Base-by-base conservation (phyloP, 2,888 invertebrate genomes). In the Ennomos erosarius region DNA sequence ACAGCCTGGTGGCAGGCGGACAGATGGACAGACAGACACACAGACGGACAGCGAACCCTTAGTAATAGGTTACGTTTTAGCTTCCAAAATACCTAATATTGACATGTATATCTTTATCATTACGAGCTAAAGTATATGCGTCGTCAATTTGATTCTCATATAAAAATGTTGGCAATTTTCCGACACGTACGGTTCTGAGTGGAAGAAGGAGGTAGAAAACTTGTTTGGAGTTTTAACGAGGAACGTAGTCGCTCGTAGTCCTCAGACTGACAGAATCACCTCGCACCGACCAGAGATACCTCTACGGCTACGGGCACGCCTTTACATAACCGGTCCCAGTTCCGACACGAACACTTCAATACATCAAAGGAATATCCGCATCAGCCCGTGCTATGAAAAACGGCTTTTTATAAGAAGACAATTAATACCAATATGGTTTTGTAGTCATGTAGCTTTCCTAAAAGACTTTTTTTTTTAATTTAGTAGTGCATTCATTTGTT, bases 281-380 rank as follows among this genome's bases (percentile, higher is more conserved):
- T 42, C 39, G 10, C 55, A 48, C 47, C 26, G 26, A 26, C 26
- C 26, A 26, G 26, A 26, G 26, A 26, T 4, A 26, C 26, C 26
- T 26, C 38, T 55, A 46, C 49, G 45, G 56, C 48, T 52, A 53
- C 45, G 55, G 44, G 44, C 36, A 26, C 13, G 58, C 48, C 48
- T 52, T 37, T 38, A 36, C 37, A 58, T 34, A 64, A 64, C 64
- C 64, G 64, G 64, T 64, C 50, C 37, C 10, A 12, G 64, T 61
- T 64, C 50, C 37, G 11, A 12, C 38, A 36, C 37, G 42, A 57
- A 26, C 52, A 52, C 51, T 53, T 38, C 58, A 59, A 58, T 64
- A 61, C 59, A 53, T 65, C 59, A 62, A 65, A 65, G 55, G 47
- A 64, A 59, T 50, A 55, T 61, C 61, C 55, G 58, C 59, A 56